A percentile compares a stretch with the other conserved stretches of the same genome.
Conservation (phyloP, 2,888 invertebrate species). For the Cosmia pyralina region DNA sequence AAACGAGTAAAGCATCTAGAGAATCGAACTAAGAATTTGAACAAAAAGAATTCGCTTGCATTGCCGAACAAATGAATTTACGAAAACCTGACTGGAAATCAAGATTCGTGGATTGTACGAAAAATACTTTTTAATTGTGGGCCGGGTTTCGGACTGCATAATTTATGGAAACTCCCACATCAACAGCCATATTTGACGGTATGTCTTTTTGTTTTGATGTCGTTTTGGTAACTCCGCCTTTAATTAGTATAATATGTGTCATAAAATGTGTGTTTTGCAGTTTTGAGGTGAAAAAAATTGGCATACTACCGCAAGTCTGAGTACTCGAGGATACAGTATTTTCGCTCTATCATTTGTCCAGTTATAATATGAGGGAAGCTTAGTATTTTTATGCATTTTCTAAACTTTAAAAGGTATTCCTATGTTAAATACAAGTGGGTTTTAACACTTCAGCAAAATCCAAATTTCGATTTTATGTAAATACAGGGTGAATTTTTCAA, state of each 20-base stretch:
- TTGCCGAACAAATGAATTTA: constrained; percentile 52
- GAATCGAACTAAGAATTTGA: constrained; percentile 44
- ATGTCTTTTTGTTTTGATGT: constrained; percentile 32
- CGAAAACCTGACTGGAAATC: constrained; percentile 60
- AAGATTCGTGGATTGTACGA: constrained; percentile 34
- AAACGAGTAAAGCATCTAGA: constrained; percentile 25
- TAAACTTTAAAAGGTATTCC: too few species aligned
- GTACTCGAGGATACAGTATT: background rate
- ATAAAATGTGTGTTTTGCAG: constrained; percentile 10
- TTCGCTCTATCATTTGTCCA: too few species aligned
- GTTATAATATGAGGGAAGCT: background rate
- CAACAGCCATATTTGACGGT: constrained; percentile 48
- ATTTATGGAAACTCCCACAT: constrained; percentile 61
- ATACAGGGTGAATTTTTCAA: too few species aligned
- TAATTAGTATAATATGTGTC: constrained; percentile 22
- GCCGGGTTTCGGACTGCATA: constrained; percentile 48
- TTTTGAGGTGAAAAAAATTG: background rate
- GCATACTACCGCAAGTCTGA: background rate
- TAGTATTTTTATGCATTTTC: background rate
- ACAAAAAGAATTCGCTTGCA: constrained; percentile 47
- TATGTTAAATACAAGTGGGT: too few species aligned
- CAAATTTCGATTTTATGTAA: too few species aligned
- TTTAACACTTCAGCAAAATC: too few species aligned
- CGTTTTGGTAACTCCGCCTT: constrained; percentile 45
- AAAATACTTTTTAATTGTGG: constrained; percentile 57